These are phyloP conservation scores for Rhizomys pruinosus DNA, from an alignment of 2,113 vertebrate genomes.

Conservation along the genomic window DNA sequence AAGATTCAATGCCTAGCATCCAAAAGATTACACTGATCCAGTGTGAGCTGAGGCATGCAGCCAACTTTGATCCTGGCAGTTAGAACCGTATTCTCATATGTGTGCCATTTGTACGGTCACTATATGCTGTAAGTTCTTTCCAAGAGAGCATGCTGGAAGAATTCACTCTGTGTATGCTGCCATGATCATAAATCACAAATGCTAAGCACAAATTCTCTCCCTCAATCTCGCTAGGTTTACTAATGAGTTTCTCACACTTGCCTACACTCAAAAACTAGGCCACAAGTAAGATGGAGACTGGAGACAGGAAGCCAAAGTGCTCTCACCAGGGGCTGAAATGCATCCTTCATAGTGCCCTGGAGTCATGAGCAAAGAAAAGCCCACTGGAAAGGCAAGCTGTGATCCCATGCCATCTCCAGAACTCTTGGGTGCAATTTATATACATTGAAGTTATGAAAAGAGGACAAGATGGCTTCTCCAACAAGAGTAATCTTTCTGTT, in stretches of 20 bases:
- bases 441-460: conserved; percentile 18
- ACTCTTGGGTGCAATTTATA: conserved; percentile 20
- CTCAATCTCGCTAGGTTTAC: background rate
- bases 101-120: background rate
- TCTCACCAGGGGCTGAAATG: background rate
- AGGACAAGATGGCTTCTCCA: background rate
- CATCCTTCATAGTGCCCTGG: background rate
- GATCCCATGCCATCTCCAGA: conserved; percentile 9
- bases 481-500: background rate
- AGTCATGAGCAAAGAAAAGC: conserved; percentile 38
- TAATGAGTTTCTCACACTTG: conserved; percentile 9
- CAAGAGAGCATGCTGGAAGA: conserved; percentile 24
- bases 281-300: background rate
- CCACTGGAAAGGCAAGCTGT: conserved; percentile 20
- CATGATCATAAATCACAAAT: conserved; percentile 12
- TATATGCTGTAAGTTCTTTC: conserved; percentile 22
- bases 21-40: background rate
- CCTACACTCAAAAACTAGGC: conserved; percentile 1
- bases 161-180: background rate
- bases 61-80: conserved; percentile 18
- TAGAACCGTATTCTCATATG: background rate
- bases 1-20: conserved; percentile 6
- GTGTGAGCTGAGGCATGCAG: background rate
- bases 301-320: background rate
- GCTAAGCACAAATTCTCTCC: background rate